These are phyloP conservation scores for Lepidurus couesii DNA, from an alignment of 1,140 invertebrate genomes.

Conservation along the genomic window DNA sequence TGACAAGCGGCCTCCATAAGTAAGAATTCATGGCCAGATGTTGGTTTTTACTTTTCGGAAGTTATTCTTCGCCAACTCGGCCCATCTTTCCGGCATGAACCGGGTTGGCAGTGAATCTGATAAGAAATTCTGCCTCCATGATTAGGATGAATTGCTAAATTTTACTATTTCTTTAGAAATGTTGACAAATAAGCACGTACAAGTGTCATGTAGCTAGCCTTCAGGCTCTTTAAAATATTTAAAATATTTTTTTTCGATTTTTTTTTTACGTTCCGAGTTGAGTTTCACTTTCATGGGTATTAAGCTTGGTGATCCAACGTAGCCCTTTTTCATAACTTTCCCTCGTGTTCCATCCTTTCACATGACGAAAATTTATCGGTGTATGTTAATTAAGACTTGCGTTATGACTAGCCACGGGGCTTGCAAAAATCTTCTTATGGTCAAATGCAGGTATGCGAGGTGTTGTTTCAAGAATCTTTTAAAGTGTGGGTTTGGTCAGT, in stretches of 20 bases:
- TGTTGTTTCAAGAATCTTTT: not conserved
- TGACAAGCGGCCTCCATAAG: no score
- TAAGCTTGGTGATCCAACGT: not conserved
- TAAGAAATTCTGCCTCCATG: not conserved
- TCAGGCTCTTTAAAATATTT: not conserved
- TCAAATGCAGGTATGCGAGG: not conserved
- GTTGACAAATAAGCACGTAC: not conserved
- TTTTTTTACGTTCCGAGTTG: not conserved
- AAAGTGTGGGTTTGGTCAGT: not conserved
- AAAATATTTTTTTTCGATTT: not conserved
- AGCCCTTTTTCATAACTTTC: conserved; percentile 8
- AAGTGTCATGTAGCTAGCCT: not conserved
- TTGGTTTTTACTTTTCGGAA: no score
- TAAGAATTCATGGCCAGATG: no score
- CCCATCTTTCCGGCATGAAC: no score
- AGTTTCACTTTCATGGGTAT: conserved; percentile 6
- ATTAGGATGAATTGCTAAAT: not conserved
- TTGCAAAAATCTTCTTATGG: not conserved
- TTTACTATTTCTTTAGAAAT: not conserved
- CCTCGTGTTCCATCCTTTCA: not conserved
- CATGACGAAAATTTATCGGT: not conserved
- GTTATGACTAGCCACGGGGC: not conserved
- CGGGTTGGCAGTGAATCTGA: not conserved
- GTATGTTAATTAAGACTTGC: not conserved
- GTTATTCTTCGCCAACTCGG: no score